These are phyloP conservation scores for Rana temporaria DNA, from an alignment of 2,113 vertebrate genomes.

Conservation along the genomic window DNA sequence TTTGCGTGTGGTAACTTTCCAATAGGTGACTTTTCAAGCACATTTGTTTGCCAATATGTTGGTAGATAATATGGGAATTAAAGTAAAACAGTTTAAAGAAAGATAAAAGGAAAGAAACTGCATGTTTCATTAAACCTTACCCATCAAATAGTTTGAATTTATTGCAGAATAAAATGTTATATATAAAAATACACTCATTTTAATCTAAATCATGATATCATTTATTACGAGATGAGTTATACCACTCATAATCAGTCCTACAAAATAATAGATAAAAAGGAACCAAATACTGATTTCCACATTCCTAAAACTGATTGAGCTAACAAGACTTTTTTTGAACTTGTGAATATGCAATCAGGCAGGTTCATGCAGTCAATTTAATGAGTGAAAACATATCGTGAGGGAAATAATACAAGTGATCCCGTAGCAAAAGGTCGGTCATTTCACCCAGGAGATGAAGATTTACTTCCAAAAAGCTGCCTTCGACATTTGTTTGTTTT, in stretches of 20 bases:
- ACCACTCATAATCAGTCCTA: neutral
- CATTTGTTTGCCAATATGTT: too few species aligned
- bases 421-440: slow-evolving; percentile 44
- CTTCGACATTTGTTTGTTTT: slow-evolving; percentile 34
- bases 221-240: neutral
- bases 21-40: too few species aligned
- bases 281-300: slow-evolving; percentile 17
- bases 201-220: too few species aligned
- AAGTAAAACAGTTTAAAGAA: too few species aligned
- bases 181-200: too few species aligned
- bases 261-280: slow-evolving; percentile 1
- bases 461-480: slow-evolving; percentile 43
- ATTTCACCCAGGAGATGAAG: slow-evolving; percentile 39
- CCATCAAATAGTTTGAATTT: too few species aligned
- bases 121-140: too few species aligned
- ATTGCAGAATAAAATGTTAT: too few species aligned
- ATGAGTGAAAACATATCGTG: slow-evolving; percentile 24
- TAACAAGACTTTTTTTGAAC: slow-evolving; percentile 36
- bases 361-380: slow-evolving; percentile 23
- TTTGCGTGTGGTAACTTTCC: too few species aligned
- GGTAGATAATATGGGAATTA: too few species aligned
- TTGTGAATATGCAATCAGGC: slow-evolving; percentile 40
- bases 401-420: slow-evolving; percentile 46
- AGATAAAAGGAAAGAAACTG: too few species aligned
- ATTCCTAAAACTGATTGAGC: slow-evolving; percentile 28